phyloP scores from a whole-genome alignment of 2,797 vertebrate species.

The Hydrolagus colliei region DNA sequence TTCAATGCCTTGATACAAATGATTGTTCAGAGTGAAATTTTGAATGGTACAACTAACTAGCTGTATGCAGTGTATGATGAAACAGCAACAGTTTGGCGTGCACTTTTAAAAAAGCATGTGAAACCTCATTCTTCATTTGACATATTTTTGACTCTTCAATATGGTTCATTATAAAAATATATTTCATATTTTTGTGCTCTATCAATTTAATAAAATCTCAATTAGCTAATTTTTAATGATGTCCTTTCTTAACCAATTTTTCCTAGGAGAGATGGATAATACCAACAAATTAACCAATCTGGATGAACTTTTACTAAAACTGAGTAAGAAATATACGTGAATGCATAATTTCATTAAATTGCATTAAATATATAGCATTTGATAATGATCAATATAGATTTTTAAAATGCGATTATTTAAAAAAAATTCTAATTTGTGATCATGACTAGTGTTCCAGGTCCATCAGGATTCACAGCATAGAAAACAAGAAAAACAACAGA shows the following conservation, averaged over 20 bases:
- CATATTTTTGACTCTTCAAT: too few species aligned
- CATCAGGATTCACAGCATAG: constrained; percentile 49
- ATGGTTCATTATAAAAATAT: too few species aligned
- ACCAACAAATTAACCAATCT: constrained; percentile 41
- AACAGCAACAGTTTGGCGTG: too few species aligned
- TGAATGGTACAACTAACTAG: too few species aligned
- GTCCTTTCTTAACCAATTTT: neutral
- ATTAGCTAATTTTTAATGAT: too few species aligned
- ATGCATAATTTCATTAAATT: neutral
- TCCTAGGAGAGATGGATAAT: constrained; percentile 12
- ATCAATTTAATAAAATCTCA: too few species aligned
- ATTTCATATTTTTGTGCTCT: too few species aligned
- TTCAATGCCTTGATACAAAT: too few species aligned
- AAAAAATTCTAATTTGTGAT: constrained; percentile 32
- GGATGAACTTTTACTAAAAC: constrained; percentile 52
- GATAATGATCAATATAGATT: constrained; percentile 27
- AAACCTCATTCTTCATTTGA: too few species aligned
- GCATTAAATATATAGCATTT: constrained; percentile 13
- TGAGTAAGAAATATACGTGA: constrained; percentile 48
- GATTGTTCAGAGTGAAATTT: too few species aligned
- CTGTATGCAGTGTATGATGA: too few species aligned
- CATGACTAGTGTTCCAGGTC: constrained; percentile 54
- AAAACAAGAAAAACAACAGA: constrained; percentile 48
- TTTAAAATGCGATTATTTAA: constrained; percentile 36
- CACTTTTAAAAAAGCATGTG: too few species aligned